Conservation (phyloP, 2,797 vertebrate species). For the Synaphobranchus kaupii region DNA sequence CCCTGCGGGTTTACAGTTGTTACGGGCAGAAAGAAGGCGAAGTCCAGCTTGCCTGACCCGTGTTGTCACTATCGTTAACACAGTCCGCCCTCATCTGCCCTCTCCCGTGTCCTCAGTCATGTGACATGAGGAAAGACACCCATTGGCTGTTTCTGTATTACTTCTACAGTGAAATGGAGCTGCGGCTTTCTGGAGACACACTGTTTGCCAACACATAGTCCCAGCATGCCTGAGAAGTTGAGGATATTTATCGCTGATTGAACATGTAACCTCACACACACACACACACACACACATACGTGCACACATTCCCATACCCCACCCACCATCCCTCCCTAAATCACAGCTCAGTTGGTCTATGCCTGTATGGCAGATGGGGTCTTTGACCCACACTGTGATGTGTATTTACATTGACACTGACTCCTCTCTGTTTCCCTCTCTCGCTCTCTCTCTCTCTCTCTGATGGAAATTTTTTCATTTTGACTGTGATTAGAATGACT, state of each 20-base stretch:
- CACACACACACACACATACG: neutral
- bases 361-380: conserved; percentile 69
- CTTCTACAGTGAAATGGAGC: no score
- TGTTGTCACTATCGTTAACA: neutral
- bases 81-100: no score
- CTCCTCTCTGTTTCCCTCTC: conserved; percentile 44
- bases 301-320: neutral
- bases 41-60: no score
- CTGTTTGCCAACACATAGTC: no score
- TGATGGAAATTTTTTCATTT: no score
- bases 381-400: conserved; percentile 71
- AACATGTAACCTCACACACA: neutral
- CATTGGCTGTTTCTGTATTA: neutral
- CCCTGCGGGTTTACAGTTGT: neutral
- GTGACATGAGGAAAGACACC: neutral
- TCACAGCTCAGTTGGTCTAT: conserved; percentile 76
- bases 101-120: neutral
- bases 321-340: neutral
- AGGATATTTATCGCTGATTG: no score
- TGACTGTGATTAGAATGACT: no score
- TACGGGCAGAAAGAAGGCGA: neutral
- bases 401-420: conserved; percentile 72
- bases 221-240: no score
- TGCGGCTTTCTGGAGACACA: no score
- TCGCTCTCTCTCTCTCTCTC: conserved; percentile 30